Evolutionary conservation across 2,888 invertebrate genomes (phyloP).

Genomic region (Terebella lapidaria): DNA sequence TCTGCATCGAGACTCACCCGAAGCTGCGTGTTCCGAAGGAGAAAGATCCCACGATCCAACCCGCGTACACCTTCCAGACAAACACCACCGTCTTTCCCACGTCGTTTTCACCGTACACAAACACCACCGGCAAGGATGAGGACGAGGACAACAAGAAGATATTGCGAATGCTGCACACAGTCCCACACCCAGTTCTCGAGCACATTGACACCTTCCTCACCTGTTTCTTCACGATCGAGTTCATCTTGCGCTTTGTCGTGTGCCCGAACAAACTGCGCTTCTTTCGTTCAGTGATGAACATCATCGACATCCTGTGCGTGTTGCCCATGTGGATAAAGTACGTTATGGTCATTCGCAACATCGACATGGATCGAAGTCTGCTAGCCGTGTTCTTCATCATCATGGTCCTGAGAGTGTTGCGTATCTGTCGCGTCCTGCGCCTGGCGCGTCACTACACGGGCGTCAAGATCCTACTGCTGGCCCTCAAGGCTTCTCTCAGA

Average conservation of each 20-base stretch:
- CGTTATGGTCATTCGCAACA: slow-evolving; percentile 19
- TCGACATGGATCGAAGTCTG: slow-evolving; percentile 16
- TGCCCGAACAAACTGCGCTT: slow-evolving; percentile 26
- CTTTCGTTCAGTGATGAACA: slow-evolving; percentile 25
- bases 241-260: slow-evolving; percentile 25
- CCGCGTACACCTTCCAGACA: background rate
- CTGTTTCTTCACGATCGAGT: slow-evolving; percentile 31
- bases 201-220: slow-evolving; percentile 23
- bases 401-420: slow-evolving; percentile 25
- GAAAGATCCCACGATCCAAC: background rate
- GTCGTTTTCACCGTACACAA: background rate
- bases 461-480: slow-evolving; percentile 30
- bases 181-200: slow-evolving; percentile 22
- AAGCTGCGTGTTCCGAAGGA: slow-evolving; percentile 9
- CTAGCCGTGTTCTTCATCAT: slow-evolving; percentile 25
- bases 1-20: slow-evolving; percentile 24
- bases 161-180: slow-evolving; percentile 14
- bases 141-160: slow-evolving; percentile 14
- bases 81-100: background rate
- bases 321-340: slow-evolving; percentile 27
- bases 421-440: slow-evolving; percentile 30
- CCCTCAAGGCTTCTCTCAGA: slow-evolving; percentile 27
- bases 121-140: background rate
- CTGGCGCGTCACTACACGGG: slow-evolving; percentile 30
- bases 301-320: slow-evolving; percentile 26